Conservation (phyloP, 2,888 invertebrate genomes). For the Drosophila phalerata region DNA sequence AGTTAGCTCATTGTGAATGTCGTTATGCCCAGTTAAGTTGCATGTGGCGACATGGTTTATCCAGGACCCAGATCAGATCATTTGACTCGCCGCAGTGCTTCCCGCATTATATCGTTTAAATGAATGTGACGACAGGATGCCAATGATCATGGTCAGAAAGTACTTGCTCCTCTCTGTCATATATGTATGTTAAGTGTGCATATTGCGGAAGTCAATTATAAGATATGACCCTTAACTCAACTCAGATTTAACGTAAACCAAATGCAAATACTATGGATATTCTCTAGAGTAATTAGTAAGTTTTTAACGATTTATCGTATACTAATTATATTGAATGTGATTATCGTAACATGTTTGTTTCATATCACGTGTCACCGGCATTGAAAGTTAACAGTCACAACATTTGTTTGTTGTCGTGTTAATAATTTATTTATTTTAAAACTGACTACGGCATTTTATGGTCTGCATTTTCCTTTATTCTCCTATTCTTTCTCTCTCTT, state of each 20-base stretch:
- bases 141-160: slow-evolving; percentile 64
- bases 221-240: slow-evolving; percentile 56
- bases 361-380: slow-evolving; percentile 36
- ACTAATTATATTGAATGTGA: neutral
- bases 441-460: slow-evolving; percentile 64
- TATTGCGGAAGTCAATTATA: slow-evolving; percentile 81
- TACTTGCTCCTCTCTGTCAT: slow-evolving; percentile 33
- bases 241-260: neutral
- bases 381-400: slow-evolving; percentile 52
- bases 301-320: neutral
- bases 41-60: slow-evolving; percentile 9
- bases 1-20: slow-evolving; percentile 13
- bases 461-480: slow-evolving; percentile 3
- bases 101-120: slow-evolving; percentile 74
- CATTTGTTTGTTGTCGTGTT: slow-evolving; percentile 60
- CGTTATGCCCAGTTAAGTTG: slow-evolving; percentile 3
- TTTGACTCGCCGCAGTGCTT: slow-evolving; percentile 31
- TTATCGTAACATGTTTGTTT: slow-evolving; percentile 3
- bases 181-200: slow-evolving; percentile 53
- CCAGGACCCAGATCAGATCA: slow-evolving; percentile 33
- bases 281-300: slow-evolving; percentile 5
- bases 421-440: slow-evolving; percentile 67
- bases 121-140: slow-evolving; percentile 84
- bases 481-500: neutral
- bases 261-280: neutral